Evolutionary conservation across 2,888 invertebrate genomes (phyloP).

Genomic region (Parnassius orleans): DNA sequence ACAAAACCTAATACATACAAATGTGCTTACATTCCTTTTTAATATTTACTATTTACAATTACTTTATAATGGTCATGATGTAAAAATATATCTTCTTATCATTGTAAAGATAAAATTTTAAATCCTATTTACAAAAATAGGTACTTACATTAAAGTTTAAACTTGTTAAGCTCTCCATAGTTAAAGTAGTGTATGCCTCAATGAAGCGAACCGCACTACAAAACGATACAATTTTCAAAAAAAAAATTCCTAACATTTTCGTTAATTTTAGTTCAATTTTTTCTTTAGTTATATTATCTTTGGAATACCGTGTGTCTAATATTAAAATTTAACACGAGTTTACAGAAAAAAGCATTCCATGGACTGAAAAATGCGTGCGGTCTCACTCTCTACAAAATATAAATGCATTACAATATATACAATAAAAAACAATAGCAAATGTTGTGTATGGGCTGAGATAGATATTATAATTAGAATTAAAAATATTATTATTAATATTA

Average conservation of each 20-base stretch:
- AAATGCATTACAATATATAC: slow-evolving; percentile 19
- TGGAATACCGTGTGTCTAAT: not conserved
- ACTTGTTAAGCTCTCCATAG: slow-evolving; percentile 20
- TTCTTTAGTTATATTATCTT: slow-evolving; percentile 5
- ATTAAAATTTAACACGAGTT: not conserved
- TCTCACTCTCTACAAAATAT: slow-evolving; percentile 8
- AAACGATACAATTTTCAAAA: not conserved
- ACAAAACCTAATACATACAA: slow-evolving; percentile 20
- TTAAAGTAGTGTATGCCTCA: slow-evolving; percentile 8
- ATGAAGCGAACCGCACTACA: not conserved
- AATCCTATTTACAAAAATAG: slow-evolving; percentile 34
- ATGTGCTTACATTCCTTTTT: slow-evolving; percentile 14
- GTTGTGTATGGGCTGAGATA: slow-evolving; percentile 4
- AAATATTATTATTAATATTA: too few species aligned
- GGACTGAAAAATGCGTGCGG: not conserved
- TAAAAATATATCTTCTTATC: slow-evolving; percentile 40
- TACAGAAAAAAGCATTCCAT: not conserved
- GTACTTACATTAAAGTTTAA: slow-evolving; percentile 16
- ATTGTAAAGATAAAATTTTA: slow-evolving; percentile 32
- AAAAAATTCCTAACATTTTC: not conserved
- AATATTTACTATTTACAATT: slow-evolving; percentile 24
- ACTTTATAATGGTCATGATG: slow-evolving; percentile 32
- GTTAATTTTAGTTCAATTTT: not conserved
- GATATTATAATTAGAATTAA: not conserved
- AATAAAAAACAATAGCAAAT: slow-evolving; percentile 11